These are phyloP conservation scores for Cydia splendana DNA, from an alignment of 1,140 invertebrate genomes.

Conservation along the genomic window DNA sequence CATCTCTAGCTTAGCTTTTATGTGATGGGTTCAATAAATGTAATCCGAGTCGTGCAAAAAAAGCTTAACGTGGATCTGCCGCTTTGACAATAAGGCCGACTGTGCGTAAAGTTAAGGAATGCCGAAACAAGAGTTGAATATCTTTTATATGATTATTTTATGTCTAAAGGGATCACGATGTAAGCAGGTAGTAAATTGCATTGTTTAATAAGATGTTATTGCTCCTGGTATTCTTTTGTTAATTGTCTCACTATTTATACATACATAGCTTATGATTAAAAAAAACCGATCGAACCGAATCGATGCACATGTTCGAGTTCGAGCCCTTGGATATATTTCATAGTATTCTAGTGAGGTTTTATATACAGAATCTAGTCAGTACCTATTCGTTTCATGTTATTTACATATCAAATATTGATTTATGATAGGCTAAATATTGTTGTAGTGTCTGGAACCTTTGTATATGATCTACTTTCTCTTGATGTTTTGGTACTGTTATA, in stretches of 20 bases:
- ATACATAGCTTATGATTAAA: neutral
- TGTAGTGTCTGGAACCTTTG: neutral
- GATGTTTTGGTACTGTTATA: neutral
- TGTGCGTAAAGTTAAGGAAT: neutral
- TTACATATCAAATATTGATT: no score
- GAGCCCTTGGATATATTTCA: neutral
- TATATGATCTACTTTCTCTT: neutral
- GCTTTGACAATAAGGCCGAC: slow-evolving; percentile 13
- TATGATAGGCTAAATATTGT: no score
- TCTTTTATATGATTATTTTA: slow-evolving; percentile 9
- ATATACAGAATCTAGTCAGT: no score
- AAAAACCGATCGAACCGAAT: neutral
- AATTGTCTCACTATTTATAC: neutral
- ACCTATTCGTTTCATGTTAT: no score
- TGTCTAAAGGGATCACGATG: neutral
- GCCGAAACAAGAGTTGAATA: neutral
- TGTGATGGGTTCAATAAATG: slow-evolving; percentile 26
- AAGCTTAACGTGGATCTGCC: neutral
- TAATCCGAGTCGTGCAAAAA: slow-evolving; percentile 20
- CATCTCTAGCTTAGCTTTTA: slow-evolving; percentile 6
- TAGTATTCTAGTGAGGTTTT: no score
- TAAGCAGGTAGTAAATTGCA: neutral
- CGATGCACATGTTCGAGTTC: neutral
- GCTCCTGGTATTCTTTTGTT: neutral
- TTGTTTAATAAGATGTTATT: neutral